These are phyloP conservation scores for Salarias fasciatus DNA, from an alignment of 2,797 vertebrate genomes.

Conservation along the genomic window DNA sequence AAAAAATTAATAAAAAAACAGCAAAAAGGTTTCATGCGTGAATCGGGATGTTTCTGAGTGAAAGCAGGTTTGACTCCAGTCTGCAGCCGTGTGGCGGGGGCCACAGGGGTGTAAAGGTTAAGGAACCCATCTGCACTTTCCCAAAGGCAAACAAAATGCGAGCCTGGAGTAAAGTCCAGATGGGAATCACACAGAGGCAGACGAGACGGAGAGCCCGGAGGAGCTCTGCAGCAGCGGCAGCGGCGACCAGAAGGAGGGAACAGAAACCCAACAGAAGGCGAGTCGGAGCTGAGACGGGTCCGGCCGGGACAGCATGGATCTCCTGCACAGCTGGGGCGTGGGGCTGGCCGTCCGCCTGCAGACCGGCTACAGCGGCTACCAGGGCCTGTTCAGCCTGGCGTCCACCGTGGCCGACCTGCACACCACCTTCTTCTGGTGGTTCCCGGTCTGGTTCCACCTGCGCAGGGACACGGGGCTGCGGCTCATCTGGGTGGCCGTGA, in stretches of 20 bases:
- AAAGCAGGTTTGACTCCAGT: too few relatives aligned
- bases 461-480: conserved; percentile 85
- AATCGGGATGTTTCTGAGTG: too few relatives aligned
- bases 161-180: conserved; percentile 78
- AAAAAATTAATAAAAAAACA: too few relatives aligned
- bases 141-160: conserved; percentile 70
- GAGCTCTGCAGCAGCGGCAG: conserved; percentile 10
- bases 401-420: conserved; percentile 91
- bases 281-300: too few relatives aligned
- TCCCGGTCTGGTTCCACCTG: conserved; percentile 95
- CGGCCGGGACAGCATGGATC: conserved; percentile 71
- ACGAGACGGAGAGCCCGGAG: too few relatives aligned
- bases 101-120: conserved; percentile 63
- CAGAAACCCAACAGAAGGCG: background rate
- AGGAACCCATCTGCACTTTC: conserved; percentile 51
- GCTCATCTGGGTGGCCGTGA: conserved; percentile 94
- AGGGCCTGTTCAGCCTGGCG: conserved; percentile 89
- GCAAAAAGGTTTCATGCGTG: too few relatives aligned
- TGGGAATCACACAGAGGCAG: conserved; percentile 29
- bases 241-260: background rate
- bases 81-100: background rate
- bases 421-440: conserved; percentile 91
- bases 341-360: conserved; percentile 87
- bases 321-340: conserved; percentile 88
- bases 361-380: conserved; percentile 82